Evolutionary conservation across 2,888 invertebrate genomes (phyloP).

Genomic region (Tuta absoluta): DNA sequence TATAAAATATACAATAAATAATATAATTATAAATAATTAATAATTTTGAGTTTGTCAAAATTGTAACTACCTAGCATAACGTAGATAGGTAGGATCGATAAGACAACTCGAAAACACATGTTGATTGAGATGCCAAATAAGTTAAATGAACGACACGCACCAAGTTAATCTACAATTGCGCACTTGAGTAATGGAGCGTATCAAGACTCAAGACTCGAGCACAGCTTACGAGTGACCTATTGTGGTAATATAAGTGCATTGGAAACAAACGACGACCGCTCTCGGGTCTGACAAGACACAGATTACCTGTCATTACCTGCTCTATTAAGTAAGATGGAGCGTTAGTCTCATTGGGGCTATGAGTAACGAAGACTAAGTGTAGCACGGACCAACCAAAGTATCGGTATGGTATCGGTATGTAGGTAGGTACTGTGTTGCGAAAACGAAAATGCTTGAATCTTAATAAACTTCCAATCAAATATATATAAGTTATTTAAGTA

Average conservation of each 20-base stretch:
- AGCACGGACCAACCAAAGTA: too few species aligned
- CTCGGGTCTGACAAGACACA: slow-evolving; percentile 3
- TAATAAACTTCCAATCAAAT: neutral
- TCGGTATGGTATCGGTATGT: too few species aligned
- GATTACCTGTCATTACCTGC: slow-evolving; percentile 22
- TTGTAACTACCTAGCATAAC: too few species aligned
- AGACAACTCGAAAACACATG: neutral
- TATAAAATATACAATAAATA: neutral
- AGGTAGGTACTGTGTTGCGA: too few species aligned
- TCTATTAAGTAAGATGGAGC: slow-evolving; percentile 17
- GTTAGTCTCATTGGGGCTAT: slow-evolving; percentile 1
- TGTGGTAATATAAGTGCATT: slow-evolving; percentile 8
- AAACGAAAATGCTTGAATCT: too few species aligned
- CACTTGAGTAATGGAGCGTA: slow-evolving; percentile 16
- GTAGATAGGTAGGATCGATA: too few species aligned
- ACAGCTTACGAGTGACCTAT: slow-evolving; percentile 20
- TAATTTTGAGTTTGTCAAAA: too few species aligned
- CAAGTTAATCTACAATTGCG: neutral
- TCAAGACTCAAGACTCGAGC: slow-evolving; percentile 4
- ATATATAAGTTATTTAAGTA: neutral
- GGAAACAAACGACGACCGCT: slow-evolving; percentile 23
- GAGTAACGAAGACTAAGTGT: too few species aligned
- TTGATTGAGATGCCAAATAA: neutral
- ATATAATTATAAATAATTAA: neutral
- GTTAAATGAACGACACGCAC: slow-evolving; percentile 2